Conservation (phyloP, 1,140 invertebrate species). For the Vanessa atalanta region DNA sequence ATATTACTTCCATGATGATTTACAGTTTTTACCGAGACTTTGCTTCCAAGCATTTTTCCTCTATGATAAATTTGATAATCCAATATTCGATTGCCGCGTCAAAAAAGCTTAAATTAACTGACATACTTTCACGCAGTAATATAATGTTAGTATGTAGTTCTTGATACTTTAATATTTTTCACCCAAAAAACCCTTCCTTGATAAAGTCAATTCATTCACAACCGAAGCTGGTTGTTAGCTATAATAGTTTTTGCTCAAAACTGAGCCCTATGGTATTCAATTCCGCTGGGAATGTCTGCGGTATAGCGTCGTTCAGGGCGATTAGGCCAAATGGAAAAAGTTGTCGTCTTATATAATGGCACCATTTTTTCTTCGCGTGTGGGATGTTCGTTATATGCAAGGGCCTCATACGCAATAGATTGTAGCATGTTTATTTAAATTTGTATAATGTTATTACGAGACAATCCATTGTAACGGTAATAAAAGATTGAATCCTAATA, state of each 20-base stretch:
- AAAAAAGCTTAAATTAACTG: no score
- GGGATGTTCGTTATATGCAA: slow-evolving; percentile 16
- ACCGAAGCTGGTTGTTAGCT: not conserved
- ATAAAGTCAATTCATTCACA: slow-evolving; percentile 6
- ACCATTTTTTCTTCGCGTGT: slow-evolving; percentile 43
- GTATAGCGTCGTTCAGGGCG: slow-evolving; percentile 46
- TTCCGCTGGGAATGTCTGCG: slow-evolving; percentile 46
- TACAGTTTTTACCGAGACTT: no score
- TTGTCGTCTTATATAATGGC: slow-evolving; percentile 51
- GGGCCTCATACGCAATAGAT: not conserved
- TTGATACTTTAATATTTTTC: not conserved
- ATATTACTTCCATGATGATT: no score
- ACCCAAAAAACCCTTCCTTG: not conserved
- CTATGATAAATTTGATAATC: no score
- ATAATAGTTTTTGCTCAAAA: slow-evolving; percentile 16
- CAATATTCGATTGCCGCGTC: no score
- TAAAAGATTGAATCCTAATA: no score
- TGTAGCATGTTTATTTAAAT: slow-evolving; percentile 1
- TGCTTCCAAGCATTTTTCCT: no score
- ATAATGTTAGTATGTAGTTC: no score
- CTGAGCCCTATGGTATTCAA: slow-evolving; percentile 32
- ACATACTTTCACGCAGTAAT: no score
- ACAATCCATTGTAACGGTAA: no score
- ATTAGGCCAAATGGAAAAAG: slow-evolving; percentile 62
- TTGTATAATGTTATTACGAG: not conserved